Base-by-base conservation (phyloP, 2,113 vertebrate species). In the Mobula birostris region DNA sequence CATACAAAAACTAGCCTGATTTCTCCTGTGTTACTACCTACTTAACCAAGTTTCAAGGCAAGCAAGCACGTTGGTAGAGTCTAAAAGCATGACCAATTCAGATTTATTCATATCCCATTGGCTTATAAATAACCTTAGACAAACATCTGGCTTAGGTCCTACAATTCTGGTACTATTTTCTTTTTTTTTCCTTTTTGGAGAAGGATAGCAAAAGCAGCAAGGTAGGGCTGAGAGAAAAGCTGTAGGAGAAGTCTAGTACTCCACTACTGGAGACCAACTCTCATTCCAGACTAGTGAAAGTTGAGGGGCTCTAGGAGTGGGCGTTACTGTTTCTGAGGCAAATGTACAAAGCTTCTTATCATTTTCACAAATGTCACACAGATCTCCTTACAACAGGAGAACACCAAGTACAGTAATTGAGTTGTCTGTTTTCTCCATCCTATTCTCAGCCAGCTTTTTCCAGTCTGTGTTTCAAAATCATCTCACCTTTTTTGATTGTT, bases 1-100 rank as follows among this genome's bases (percentile, higher is more conserved):
- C 6, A 17, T 48, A 74, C 40, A 36, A 68, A 93, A 12, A 8
- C 14, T 74, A 27, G 68, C 72, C 90, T 92, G 24, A 56, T 29
- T 74, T 74, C 91, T 93, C 91, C 91, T 93, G 70, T 74, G 90
- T 72, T 92, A n/a, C 74, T 56, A 93, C 40, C 91, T 93, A 76
- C 56, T 93, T 93, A 93, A 56, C 48, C 70, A 74, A 70, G 40
- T 93, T 93, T 74, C 91, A 76, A 72, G 21, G 70, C 24, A 48
- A 48, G 68, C 91, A 93, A 48, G 68, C 91, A 93, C 70, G 70
- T 93, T 74, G 40, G 36, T 70, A 72, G 40, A 93, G 21, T 17
- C 91, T 48, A 15, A 93, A 93, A 76, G 91, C 91, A 93, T 93
- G 91, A 74, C 36, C 66, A 8, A 92, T 92, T 40, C n/a, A 93